Percentiles rank a stretch among this genome's conserved stretches.
phyloP scores from a whole-genome alignment of 2,113 vertebrate genomes.

The Protobothrops mucrosquamatus region DNA sequence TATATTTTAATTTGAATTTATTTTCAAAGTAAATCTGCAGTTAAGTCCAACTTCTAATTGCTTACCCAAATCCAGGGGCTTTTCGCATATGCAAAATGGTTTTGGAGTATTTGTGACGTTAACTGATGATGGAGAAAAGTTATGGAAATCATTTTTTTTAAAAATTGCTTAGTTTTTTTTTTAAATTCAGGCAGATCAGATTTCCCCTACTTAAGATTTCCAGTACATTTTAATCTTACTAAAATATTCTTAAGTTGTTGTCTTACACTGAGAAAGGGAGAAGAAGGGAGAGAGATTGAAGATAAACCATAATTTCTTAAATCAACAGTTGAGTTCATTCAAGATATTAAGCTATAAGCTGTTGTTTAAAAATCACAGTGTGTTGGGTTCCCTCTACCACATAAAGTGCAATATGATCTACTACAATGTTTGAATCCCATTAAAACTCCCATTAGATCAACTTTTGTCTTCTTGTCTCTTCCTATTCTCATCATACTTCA shows the following conservation, averaged over 20 bases:
- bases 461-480: neutral
- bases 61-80: neutral
- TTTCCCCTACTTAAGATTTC: neutral
- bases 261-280: neutral
- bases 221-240: neutral
- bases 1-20: neutral
- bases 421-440: neutral
- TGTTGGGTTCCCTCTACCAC: neutral
- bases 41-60: neutral
- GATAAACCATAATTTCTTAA: neutral
- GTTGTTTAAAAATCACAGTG: neutral
- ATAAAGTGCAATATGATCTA: neutral
- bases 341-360: neutral
- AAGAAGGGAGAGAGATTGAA: neutral
- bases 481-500: neutral
- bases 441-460: neutral
- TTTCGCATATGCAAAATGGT: neutral
- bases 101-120: neutral
- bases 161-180: neutral
- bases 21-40: slow-evolving; percentile 16
- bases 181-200: too few relatives aligned
- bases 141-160: neutral
- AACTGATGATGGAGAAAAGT: neutral
- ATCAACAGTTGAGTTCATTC: neutral
- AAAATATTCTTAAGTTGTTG: neutral